Conservation (phyloP, 2,888 invertebrate species). For the Hipparchia sbordonii region DNA sequence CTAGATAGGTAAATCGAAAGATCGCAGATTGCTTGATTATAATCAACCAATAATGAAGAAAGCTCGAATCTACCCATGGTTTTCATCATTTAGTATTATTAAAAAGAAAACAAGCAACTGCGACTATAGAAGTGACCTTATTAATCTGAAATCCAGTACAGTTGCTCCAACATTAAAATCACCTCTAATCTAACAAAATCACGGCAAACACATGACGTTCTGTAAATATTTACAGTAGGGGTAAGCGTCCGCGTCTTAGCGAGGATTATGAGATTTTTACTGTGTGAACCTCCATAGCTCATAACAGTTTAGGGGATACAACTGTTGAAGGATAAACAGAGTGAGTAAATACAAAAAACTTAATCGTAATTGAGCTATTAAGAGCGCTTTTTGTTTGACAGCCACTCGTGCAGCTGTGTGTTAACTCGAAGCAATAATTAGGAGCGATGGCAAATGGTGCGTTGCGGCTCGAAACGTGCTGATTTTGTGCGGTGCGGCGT, state of each 20-base stretch:
- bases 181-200: constrained; percentile 44
- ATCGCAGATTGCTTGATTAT: too few species aligned
- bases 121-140: constrained; percentile 18
- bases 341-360: constrained; percentile 28
- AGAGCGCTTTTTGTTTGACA: constrained; percentile 13
- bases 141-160: constrained; percentile 24
- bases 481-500: too few species aligned
- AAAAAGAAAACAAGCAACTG: neutral
- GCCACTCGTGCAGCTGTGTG: constrained; percentile 12
- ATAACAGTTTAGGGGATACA: constrained; percentile 40
- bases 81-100: too few species aligned
- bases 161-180: constrained; percentile 36
- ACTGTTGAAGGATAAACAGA: constrained; percentile 34
- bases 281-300: constrained; percentile 65
- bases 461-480: too few species aligned
- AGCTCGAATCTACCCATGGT: too few species aligned
- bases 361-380: constrained; percentile 30
- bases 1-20: too few species aligned
- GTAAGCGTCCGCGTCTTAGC: constrained; percentile 50
- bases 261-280: constrained; percentile 67
- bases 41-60: too few species aligned
- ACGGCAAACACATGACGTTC: constrained; percentile 59
- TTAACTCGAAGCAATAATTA: too few species aligned
- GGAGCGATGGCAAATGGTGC: too few species aligned
- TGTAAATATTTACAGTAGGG: constrained; percentile 71